Evolutionary conservation across 2,888 invertebrate genomes (phyloP).

Genomic region (Leucoma salicis): DNA sequence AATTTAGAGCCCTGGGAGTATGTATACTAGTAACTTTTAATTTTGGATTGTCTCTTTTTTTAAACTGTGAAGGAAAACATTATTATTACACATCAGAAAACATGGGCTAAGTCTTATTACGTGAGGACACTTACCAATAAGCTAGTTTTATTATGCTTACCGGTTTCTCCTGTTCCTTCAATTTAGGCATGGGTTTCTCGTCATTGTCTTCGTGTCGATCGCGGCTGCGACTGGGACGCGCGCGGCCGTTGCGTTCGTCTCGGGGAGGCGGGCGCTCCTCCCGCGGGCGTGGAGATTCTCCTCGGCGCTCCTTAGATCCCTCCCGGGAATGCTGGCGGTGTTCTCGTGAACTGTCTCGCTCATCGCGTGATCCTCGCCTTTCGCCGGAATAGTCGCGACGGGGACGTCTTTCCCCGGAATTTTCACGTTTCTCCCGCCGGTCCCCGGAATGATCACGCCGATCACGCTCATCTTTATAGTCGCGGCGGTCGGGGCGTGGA

Average conservation of each 20-base stretch:
- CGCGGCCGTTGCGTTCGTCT: conserved; percentile 49
- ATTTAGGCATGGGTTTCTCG: conserved; percentile 84
- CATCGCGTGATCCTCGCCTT: not conserved
- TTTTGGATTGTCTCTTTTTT: too few species aligned
- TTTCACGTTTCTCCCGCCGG: not conserved
- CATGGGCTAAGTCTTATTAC: too few species aligned
- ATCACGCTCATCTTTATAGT: not conserved
- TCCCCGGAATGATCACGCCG: conserved; percentile 2
- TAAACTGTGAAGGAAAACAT: too few species aligned
- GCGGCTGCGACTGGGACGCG: conserved; percentile 53
- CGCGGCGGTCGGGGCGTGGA: conserved; percentile 33
- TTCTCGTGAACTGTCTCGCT: conserved; percentile 15
- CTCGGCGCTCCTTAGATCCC: not conserved
- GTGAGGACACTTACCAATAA: too few species aligned
- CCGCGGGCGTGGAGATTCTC: not conserved
- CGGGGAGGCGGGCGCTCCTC: not conserved
- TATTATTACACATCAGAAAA: too few species aligned
- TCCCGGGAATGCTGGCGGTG: conserved; percentile 5
- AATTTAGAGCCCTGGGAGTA: too few species aligned
- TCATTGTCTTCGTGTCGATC: conserved; percentile 52
- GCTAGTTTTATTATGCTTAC: conserved; percentile 79
- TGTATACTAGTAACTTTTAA: too few species aligned
- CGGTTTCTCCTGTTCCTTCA: conserved; percentile 87
- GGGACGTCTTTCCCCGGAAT: not conserved
- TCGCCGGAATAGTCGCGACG: conserved; percentile 3